Conservation (phyloP, 2,888 invertebrate genomes). For the Uloborus plumipes region DNA sequence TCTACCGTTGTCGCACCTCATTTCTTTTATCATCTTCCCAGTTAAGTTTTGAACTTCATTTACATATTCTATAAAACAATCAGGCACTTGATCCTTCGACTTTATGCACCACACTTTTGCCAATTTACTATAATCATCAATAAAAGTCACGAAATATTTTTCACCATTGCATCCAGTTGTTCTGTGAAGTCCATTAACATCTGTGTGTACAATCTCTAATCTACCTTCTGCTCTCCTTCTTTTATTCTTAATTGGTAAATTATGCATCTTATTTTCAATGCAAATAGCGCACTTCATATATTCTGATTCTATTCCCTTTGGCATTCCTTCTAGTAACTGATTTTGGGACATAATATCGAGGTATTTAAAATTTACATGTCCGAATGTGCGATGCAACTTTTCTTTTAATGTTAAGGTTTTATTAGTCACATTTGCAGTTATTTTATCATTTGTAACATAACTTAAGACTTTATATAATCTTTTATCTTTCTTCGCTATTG, state of each 20-base stretch:
- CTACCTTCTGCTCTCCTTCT: not conserved
- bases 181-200: not conserved
- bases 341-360: not conserved
- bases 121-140: slow-evolving; percentile 7
- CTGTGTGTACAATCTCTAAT: not conserved
- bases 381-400: not conserved
- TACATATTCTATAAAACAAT: not conserved
- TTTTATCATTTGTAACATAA: not conserved
- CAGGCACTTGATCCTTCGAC: not conserved
- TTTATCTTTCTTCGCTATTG: slow-evolving; percentile 1
- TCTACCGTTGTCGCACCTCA: not conserved
- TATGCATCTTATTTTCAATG: not conserved
- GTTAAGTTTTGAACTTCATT: slow-evolving; percentile 3
- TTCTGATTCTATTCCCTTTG: not conserved
- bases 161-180: not conserved
- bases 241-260: not conserved
- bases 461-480: not conserved
- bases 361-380: slow-evolving; percentile 2
- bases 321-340: not conserved
- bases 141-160: not conserved
- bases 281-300: not conserved
- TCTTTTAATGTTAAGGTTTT: not conserved
- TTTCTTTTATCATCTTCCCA: not conserved
- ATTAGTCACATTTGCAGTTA: not conserved
- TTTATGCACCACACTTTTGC: not conserved